Evolutionary conservation across 2,888 invertebrate genomes (phyloP), one percentile per base, ranked within the genome.

Genomic region (Netelia virgata): DNA sequence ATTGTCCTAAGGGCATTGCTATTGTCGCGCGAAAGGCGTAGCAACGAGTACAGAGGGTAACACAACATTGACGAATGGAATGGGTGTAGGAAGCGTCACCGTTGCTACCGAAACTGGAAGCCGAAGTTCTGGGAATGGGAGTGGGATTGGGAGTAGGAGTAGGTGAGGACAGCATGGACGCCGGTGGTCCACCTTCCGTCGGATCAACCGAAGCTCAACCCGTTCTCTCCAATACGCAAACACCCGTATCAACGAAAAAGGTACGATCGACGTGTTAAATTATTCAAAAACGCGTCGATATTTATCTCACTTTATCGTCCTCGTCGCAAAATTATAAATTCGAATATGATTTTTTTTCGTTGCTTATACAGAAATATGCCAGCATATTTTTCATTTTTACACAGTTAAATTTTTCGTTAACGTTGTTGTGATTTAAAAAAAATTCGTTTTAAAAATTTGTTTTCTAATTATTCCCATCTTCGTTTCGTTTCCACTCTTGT

Each of bases 171-270:
- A 93, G 93, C 91, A 93, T 93, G 93, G 93, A 93, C 87, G 93
- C 93, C 92, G 96, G 96, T 83, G 96, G 97, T 93, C 95, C 98
- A 91, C 95, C 96, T 1, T 97, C 98, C 0, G 96, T 98, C 14
- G 97, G 97, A 68, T 97, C 97, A 80, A 89, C 91, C 84, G 93
- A 93, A 91, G 92, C 93, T 91, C 93, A 93, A 90, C 93, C 93
- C 88, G 92, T 93, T 89, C 92, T 93, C 89, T 90, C 93, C 90
- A 93, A 92, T 91, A 88, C 91, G 83, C 93, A 92, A 90, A 93
- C 93, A 84, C 93, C 93, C 86, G 93, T 93, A 82, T 92, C 93
- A 68, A 91, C 93, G 73, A 93, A 92, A 90, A 93, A 93, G 93
- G 93, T 93, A 93, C 88, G 92, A 88, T 72, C 86, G 86, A 84